phyloP scores from a whole-genome alignment of 2,888 invertebrate genomes.

The Lacanobia oleracea region DNA sequence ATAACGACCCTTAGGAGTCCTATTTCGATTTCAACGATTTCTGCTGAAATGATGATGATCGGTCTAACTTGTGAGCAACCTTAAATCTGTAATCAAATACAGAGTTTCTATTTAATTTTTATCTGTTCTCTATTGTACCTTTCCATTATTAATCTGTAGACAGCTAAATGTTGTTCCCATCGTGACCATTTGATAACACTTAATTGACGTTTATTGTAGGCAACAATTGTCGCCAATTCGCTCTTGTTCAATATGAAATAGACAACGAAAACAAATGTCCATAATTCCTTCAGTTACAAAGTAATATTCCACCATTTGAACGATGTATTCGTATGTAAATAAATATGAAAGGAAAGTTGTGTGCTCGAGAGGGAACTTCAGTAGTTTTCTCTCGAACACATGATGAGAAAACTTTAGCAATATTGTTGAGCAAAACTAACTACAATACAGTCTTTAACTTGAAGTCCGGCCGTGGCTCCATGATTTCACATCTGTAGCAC shows the following conservation, averaged over 20 bases:
- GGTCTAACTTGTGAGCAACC: neutral
- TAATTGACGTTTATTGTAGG: conserved; percentile 35
- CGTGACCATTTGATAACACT: conserved; percentile 21
- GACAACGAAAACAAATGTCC: conserved; percentile 1
- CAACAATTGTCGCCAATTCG: conserved; percentile 37
- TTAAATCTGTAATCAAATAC: neutral
- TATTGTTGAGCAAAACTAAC: neutral
- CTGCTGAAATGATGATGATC: neutral
- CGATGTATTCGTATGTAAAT: neutral
- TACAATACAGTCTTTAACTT: neutral
- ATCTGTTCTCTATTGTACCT: neutral
- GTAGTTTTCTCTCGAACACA: no score
- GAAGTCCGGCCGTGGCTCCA: neutral
- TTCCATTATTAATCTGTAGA: neutral
- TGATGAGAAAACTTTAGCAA: neutral
- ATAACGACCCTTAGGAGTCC: no score
- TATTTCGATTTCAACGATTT: no score
- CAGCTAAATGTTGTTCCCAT: conserved; percentile 12
- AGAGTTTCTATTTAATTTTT: neutral
- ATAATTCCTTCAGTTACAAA: neutral
- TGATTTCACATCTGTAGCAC: neutral
- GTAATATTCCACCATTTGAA: neutral
- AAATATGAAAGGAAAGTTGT: neutral
- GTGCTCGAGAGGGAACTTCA: neutral
- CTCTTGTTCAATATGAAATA: conserved; percentile 1